A percentile compares a stretch with the other conserved stretches of the same genome.
phyloP scores from a whole-genome alignment of 2,888 invertebrate species.

The Lasioglossum malachurum region DNA sequence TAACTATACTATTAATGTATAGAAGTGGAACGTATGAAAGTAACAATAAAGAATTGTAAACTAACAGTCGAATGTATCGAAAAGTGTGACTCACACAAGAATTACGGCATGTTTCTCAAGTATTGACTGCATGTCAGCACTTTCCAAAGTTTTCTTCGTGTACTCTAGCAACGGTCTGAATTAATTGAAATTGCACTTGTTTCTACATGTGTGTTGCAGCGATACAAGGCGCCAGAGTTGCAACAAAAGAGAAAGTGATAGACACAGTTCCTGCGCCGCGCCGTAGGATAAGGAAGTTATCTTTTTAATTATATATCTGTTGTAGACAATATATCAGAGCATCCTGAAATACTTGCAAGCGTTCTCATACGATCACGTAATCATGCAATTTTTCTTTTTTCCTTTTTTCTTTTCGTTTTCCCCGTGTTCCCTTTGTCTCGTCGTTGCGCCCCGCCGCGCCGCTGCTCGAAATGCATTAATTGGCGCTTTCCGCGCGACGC shows the following conservation, averaged over 20 bases:
- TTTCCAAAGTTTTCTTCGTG: background rate
- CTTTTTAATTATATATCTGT: slow-evolving; percentile 5
- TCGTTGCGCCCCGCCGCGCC: background rate
- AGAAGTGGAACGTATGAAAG: background rate
- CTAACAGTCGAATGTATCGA: background rate
- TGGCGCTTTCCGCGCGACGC: background rate
- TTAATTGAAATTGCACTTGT: background rate
- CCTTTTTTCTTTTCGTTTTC: background rate
- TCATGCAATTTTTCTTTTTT: background rate
- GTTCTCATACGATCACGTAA: slow-evolving; percentile 9
- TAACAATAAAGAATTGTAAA: background rate
- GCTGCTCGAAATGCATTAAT: slow-evolving; percentile 20
- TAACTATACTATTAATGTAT: background rate
- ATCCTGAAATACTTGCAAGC: background rate
- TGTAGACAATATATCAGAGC: background rate
- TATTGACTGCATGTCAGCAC: background rate
- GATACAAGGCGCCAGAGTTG: background rate
- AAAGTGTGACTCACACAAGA: background rate
- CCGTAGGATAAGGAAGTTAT: background rate
- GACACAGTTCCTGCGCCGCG: background rate
- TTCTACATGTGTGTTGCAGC: slow-evolving; percentile 1
- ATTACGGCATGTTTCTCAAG: background rate
- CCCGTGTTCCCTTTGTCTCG: background rate
- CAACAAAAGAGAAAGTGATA: slow-evolving; percentile 12
- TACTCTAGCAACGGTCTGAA: background rate